Percentiles rank a stretch among this genome's conserved stretches.
phyloP scores from a whole-genome alignment of 2,888 invertebrate species.

The Microplitis manilae region DNA sequence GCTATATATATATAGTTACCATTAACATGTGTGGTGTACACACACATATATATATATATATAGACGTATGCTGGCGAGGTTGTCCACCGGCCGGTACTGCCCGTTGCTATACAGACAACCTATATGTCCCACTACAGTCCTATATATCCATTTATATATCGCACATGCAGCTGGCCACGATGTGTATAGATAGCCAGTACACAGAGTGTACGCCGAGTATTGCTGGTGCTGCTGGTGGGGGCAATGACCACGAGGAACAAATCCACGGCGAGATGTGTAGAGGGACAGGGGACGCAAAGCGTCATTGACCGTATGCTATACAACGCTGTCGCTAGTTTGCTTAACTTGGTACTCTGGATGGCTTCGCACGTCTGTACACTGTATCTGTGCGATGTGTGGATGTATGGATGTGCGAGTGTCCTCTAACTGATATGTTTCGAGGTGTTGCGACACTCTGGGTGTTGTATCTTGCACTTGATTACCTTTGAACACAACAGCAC shows the following conservation, averaged over 20 bases:
- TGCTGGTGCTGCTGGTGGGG: constrained; percentile 27
- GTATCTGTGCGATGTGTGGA: constrained; percentile 32
- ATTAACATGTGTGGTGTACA: not conserved
- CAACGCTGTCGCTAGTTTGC: constrained; percentile 37
- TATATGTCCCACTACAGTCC: constrained; percentile 25
- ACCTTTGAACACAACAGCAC: too few relatives aligned
- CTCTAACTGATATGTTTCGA: too few relatives aligned
- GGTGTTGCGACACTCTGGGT: too few relatives aligned
- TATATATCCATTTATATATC: constrained; percentile 56
- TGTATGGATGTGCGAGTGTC: too few relatives aligned
- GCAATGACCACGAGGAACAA: constrained; percentile 48
- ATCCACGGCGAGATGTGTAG: constrained; percentile 35
- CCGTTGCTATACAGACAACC: not conserved
- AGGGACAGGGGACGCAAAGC: constrained; percentile 32
- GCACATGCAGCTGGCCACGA: constrained; percentile 52
- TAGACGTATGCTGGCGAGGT: constrained; percentile 16
- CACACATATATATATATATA: constrained; percentile 4
- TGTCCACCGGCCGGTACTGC: constrained; percentile 14
- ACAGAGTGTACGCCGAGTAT: constrained; percentile 13
- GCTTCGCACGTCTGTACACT: constrained; percentile 41
- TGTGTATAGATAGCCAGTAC: constrained; percentile 33
- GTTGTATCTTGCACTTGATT: too few relatives aligned
- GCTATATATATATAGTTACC: constrained; percentile 3
- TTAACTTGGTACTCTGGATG: constrained; percentile 28
- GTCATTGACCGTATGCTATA: constrained; percentile 51